Conservation (phyloP, 2,113 vertebrate genomes). For the Merops nubicus region DNA sequence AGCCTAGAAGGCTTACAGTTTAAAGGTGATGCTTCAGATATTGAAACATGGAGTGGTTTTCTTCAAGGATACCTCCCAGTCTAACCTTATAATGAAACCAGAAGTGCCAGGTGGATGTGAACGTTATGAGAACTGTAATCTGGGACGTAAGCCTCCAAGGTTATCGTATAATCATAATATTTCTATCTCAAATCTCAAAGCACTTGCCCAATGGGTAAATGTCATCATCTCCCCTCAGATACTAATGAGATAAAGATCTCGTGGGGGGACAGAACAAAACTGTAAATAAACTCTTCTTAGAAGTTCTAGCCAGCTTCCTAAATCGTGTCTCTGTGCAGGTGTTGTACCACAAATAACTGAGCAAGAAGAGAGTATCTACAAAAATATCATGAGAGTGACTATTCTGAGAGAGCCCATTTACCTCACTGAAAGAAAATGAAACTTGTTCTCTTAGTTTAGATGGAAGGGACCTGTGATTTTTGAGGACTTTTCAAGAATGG, state of each 20-base stretch:
- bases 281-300: background rate
- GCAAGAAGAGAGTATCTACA: background rate
- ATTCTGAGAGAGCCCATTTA: background rate
- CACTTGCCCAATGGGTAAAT: background rate
- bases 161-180: background rate
- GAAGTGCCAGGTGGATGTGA: background rate
- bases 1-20: background rate
- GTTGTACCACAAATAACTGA: background rate
- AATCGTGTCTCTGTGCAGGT: background rate
- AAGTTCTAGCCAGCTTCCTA: background rate
- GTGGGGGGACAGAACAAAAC: background rate
- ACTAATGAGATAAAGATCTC: background rate
- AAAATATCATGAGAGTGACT: background rate
- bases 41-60: background rate
- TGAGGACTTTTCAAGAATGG: constrained; percentile 46
- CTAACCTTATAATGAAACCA: background rate
- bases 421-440: background rate
- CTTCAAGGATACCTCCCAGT: background rate
- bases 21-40: background rate
- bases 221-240: background rate
- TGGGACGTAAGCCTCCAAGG: background rate
- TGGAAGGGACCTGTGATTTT: background rate
- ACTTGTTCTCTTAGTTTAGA: background rate
- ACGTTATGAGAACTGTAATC: background rate
- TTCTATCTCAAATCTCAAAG: background rate